Percentiles rank a stretch among this genome's conserved stretches.
Conservation (phyloP, 2,888 invertebrate species). For the Allophyes oxyacanthae region DNA sequence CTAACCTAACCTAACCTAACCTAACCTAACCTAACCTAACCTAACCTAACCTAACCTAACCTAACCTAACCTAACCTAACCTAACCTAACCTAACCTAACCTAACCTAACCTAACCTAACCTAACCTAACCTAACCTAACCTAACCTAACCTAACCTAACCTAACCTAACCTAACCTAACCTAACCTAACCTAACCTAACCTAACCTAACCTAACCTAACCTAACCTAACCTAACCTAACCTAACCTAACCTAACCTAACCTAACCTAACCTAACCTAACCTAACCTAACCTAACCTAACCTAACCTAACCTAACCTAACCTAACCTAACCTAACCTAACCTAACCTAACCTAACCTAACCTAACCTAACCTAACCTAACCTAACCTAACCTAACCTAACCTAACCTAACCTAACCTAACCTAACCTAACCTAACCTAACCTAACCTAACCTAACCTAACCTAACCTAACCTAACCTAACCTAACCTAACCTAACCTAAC, state of each 20-base stretch:
- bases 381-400: constrained; percentile 41
- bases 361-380: constrained; percentile 33
- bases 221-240: constrained; percentile 41
- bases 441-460: constrained; percentile 44
- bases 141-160: constrained; percentile 37
- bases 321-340: constrained; percentile 34
- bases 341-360: constrained; percentile 40
- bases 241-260: constrained; percentile 37
- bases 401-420: constrained; percentile 41
- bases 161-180: constrained; percentile 46
- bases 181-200: constrained; percentile 48
- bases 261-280: constrained; percentile 38
- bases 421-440: constrained; percentile 40
- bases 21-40: constrained; percentile 36
- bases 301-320: constrained; percentile 32
- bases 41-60: constrained; percentile 34
- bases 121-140: constrained; percentile 34
- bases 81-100: constrained; percentile 48
- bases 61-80: constrained; percentile 45
- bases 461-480: constrained; percentile 44
- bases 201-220: constrained; percentile 50
- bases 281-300: constrained; percentile 32
- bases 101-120: constrained; percentile 40
- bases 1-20: constrained; percentile 40
- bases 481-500: constrained; percentile 43